Base-by-base conservation (phyloP, 2,113 vertebrate species). In the Callopanchax toddi region DNA sequence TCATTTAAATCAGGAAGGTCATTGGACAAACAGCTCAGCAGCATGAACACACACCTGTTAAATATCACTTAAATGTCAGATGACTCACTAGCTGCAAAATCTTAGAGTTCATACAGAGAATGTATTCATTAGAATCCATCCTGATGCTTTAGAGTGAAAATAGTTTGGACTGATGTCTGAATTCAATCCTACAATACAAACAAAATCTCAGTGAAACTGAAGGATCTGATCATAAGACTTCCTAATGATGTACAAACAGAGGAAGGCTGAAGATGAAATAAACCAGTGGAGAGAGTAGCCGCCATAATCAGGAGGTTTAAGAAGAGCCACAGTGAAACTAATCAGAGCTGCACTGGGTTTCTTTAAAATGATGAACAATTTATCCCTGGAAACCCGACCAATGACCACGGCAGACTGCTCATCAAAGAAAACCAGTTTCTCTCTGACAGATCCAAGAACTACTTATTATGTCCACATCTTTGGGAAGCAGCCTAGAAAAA, bases 21-120 rank as follows among this genome's bases (percentile, higher is more conserved):
- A 32, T n/a, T 6, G 17, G 25, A 51, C 49, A 15, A 32, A 40
- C 39, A 17, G 15, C 39, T 40, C 39, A 17, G 39, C 39, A 40
- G 39, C 5, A 40, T 17, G 36, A 11, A 13, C 36, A 11, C 36
- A 40, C 40, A n/a, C 49, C 49, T 39, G 32, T 55, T 15, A 37
- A 39, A 37, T 37, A 55, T 39, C 52, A 55, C 34, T 15, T 55
- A 39, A 55, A 39, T 39, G 51, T 54, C 51, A 23, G 23, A 39
- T 15, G 13, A 55, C 34, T 55, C 53, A 55, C 13, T 22, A 15
- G 11, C 32, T 37, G 32, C 51, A 23, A 2, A 10, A 37, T 39
- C 11, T 55, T 5, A 10, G 20, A 22, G 34, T 39, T 22, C 7
- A 17, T 12, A 40, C 0, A 55, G 34, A 39, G 12, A 13, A 54